Evolutionary conservation across 2,113 vertebrate genomes (phyloP).

Genomic region (Seriola dumerili): DNA sequence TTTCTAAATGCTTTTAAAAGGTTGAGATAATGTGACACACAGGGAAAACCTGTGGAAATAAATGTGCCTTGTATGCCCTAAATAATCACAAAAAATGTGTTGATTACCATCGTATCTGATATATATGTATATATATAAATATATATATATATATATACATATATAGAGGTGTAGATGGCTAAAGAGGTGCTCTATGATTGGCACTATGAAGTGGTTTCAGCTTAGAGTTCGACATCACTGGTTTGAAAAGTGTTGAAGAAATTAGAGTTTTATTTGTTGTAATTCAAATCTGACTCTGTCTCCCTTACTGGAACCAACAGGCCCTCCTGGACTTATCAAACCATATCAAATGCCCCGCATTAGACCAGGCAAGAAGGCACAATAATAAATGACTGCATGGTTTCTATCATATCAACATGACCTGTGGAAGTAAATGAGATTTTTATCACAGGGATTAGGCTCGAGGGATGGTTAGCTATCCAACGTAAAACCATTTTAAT

Average conservation of each 20-base stretch:
- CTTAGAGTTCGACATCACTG: neutral
- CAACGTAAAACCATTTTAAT: constrained; percentile 51
- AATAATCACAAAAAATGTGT: constrained; percentile 3
- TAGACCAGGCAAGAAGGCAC: constrained; percentile 1
- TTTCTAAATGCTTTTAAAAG: constrained; percentile 3
- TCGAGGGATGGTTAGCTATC: constrained; percentile 14
- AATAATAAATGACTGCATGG: constrained; percentile 33
- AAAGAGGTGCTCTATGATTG: neutral
- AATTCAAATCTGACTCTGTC: neutral
- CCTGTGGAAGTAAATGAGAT: constrained; percentile 46
- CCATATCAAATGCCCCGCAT: constrained; percentile 22
- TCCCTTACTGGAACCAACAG: constrained; percentile 26
- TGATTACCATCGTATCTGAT: neutral
- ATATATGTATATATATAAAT: neutral
- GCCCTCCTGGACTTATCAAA: constrained; percentile 16
- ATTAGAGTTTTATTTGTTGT: constrained; percentile 19
- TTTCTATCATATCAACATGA: constrained; percentile 24
- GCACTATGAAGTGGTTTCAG: constrained; percentile 7
- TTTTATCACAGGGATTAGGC: constrained; percentile 58
- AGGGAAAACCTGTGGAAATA: neutral
- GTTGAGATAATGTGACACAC: neutral
- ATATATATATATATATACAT: neutral
- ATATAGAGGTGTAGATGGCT: constrained; percentile 1
- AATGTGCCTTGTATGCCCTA: neutral
- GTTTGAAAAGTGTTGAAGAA: constrained; percentile 13